Conservation (phyloP, 1,140 invertebrate genomes). For the Leptonema lineaticorne region DNA sequence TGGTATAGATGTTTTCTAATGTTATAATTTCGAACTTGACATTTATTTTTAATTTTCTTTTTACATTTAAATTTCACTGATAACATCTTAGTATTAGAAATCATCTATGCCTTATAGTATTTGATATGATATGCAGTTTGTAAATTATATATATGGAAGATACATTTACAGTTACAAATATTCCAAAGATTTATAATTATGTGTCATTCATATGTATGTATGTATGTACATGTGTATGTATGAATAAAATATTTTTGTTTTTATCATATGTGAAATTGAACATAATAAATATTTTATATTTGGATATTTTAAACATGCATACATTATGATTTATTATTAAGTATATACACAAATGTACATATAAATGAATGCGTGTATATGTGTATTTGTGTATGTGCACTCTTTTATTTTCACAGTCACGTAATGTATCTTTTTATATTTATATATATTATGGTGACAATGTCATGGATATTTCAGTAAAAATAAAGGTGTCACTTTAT, state of each 20-base stretch:
- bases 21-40: background rate
- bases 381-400: constrained; percentile 17
- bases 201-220: constrained; percentile 14
- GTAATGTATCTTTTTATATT: constrained; percentile 11
- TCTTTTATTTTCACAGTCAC: constrained; percentile 12
- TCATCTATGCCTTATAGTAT: no score
- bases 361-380: constrained; percentile 10
- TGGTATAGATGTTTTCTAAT: background rate
- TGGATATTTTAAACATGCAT: background rate
- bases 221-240: constrained; percentile 3
- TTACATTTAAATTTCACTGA: background rate
- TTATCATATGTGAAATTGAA: background rate
- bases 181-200: constrained; percentile 6
- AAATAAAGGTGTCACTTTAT: constrained; percentile 21
- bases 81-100: no score
- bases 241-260: constrained; percentile 1
- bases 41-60: background rate
- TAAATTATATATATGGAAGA: constrained; percentile 15
- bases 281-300: constrained; percentile 1
- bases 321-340: constrained; percentile 7
- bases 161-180: constrained; percentile 17
- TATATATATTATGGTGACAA: constrained; percentile 24
- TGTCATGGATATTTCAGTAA: constrained; percentile 8
- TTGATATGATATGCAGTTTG: background rate
- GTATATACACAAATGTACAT: constrained; percentile 11